phyloP scores from a whole-genome alignment of 2,797 vertebrate species.

The Lepilemur ruficaudatus region DNA sequence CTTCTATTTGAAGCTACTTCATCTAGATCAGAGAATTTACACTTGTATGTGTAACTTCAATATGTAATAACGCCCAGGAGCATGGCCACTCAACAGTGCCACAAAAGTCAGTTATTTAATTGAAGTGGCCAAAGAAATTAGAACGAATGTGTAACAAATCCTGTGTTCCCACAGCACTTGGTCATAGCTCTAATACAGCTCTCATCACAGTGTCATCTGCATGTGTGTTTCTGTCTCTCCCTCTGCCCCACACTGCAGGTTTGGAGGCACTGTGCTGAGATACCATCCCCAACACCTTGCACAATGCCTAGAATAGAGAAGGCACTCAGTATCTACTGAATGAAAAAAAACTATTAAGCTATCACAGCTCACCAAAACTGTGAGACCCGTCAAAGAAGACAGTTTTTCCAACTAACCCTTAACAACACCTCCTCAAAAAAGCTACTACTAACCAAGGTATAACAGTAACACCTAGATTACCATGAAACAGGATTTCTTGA shows the following conservation, averaged over 20 bases:
- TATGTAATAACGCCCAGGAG: background rate
- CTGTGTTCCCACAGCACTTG: background rate
- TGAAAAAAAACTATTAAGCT: conserved; percentile 1
- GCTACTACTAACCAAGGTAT: conserved; percentile 13
- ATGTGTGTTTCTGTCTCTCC: background rate
- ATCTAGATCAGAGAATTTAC: conserved; percentile 1
- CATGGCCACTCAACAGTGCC: background rate
- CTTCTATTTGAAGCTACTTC: background rate
- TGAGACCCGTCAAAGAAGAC: background rate
- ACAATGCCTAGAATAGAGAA: background rate
- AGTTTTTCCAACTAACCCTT: conserved; percentile 13
- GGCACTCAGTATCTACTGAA: background rate
- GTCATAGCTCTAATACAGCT: background rate
- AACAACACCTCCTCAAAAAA: background rate
- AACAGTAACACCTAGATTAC: background rate
- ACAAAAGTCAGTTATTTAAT: background rate
- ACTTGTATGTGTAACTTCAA: background rate
- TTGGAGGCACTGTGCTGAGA: background rate
- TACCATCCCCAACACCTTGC: background rate
- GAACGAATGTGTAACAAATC: background rate
- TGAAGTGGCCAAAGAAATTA: background rate
- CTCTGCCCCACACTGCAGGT: background rate
- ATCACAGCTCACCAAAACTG: conserved; percentile 22
- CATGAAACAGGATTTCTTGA: background rate
- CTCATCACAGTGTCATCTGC: background rate